phyloP scores from a whole-genome alignment of 1,140 invertebrate genomes.

The Drosophila eugracilis region DNA sequence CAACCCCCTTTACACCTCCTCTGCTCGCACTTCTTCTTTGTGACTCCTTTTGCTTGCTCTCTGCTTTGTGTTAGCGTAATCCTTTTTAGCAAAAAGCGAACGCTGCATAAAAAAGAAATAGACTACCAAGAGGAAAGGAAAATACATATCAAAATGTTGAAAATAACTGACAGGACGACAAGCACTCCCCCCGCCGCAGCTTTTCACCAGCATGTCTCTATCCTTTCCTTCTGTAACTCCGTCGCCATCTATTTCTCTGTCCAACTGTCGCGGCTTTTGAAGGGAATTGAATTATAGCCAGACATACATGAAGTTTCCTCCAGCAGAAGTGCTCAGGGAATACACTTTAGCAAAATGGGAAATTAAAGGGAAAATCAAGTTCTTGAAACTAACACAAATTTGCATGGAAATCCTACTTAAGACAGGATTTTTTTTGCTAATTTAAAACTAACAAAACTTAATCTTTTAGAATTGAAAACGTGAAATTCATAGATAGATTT shows the following conservation, averaged over 20 bases:
- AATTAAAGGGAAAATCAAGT: background rate
- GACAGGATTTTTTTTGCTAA: too few species aligned
- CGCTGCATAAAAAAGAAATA: constrained; percentile 39
- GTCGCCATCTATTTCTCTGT: constrained; percentile 43
- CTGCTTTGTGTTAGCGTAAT: constrained; percentile 76
- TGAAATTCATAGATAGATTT: too few species aligned
- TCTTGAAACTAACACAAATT: too few species aligned
- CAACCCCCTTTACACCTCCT: background rate
- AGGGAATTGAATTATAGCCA: constrained; percentile 71
- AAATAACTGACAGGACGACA: constrained; percentile 74
- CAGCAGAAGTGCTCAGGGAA: background rate
- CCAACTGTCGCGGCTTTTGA: constrained; percentile 69
- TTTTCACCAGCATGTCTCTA: constrained; percentile 12
- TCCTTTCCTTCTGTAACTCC: constrained; percentile 18
- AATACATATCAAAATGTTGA: constrained; percentile 74
- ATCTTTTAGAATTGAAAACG: too few species aligned
- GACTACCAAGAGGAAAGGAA: constrained; percentile 28
- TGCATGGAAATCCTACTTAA: too few species aligned
- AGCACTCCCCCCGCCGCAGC: constrained; percentile 3
- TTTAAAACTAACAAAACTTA: too few species aligned
- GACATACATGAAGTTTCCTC: constrained; percentile 47
- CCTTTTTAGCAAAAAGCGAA: constrained; percentile 71
- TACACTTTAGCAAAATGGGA: constrained; percentile 5
- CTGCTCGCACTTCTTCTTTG: constrained; percentile 9
- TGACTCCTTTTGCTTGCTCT: constrained; percentile 42